phyloP scores from a whole-genome alignment of 2,888 invertebrate genomes.

The Leptopilina syphax region DNA sequence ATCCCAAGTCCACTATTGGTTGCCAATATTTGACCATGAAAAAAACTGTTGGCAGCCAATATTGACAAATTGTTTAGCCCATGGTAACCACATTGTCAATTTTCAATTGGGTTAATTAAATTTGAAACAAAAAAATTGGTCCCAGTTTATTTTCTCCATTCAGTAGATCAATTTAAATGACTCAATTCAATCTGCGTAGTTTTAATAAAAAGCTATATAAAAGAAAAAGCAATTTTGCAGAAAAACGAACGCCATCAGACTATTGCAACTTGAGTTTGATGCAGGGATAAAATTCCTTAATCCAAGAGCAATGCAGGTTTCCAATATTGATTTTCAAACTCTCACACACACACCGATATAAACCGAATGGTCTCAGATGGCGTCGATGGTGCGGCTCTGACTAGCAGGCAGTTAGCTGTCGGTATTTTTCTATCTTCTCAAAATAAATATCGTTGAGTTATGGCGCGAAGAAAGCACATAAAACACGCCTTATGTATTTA shows the following conservation, averaged over 20 bases:
- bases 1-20: too few species aligned
- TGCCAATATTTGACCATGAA: too few species aligned
- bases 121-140: too few species aligned
- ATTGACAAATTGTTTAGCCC: too few species aligned
- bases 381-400: conserved; percentile 45
- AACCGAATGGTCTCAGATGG: conserved; percentile 60
- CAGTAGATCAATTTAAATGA: too few species aligned
- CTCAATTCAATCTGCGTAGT: too few species aligned
- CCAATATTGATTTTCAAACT: conserved; percentile 61
- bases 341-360: conserved; percentile 45
- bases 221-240: too few species aligned
- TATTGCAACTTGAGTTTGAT: background rate
- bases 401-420: conserved; percentile 56
- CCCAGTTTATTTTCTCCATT: too few species aligned
- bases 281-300: conserved; percentile 32
- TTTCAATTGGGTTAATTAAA: too few species aligned
- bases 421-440: conserved; percentile 70
- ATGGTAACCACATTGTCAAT: too few species aligned
- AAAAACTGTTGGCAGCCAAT: too few species aligned
- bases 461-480: conserved; percentile 65
- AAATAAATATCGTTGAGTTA: conserved; percentile 73
- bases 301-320: conserved; percentile 45
- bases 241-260: background rate
- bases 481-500: conserved; percentile 73
- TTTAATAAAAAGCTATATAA: too few species aligned